Base-by-base conservation (phyloP, 2,888 invertebrate species). In the Cephonodes hylas region DNA sequence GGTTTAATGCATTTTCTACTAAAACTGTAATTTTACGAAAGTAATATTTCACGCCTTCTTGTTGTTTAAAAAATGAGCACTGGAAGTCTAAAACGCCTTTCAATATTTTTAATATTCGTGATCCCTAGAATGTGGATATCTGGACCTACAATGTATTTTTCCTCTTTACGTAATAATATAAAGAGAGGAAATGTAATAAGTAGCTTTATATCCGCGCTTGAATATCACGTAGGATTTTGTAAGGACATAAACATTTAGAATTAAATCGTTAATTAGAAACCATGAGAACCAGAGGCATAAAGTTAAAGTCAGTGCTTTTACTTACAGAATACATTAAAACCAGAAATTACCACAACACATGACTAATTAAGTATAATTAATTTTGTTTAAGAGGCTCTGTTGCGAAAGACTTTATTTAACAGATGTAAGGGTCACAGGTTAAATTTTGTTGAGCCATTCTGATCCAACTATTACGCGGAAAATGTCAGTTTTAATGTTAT, bases 401-500 rank as follows among this genome's bases (percentile, higher is more conserved):
- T 58, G 65, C 68, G 72, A 69, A 67, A 70, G 69, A 62, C 64
- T 60, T 58, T 57, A 69, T 66, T 64, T 53, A 67, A 63, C 63
- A 59, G 46, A 53, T 58, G 15, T 15, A 66, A 68, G 70, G 68
- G 64, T 65, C 64, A 44, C 42, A 13, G 58, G 64, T 44, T 60
- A 59, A 56, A 65, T 69, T 69, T 60, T 66, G 61, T 61, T 66
- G 23, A 42, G 27, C 62, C 64, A 60, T 61, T 71, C 66, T 64
- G 71, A 72, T 72, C 66, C 66, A 59, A 64, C 66, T 71, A 74
- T 74, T 68, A 73, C 63, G 70, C 66, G 66, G 60, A 65, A 63
- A 77, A 76, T 73, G 75, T 72, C 70, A 73, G 65, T 48, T 74
- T 73, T 75, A 74, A 74, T 71, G 71, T 74, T 73, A 72, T 68